Evolutionary conservation across 2,113 vertebrate species (phyloP).

Genomic region (Lophotis ruficrista): DNA sequence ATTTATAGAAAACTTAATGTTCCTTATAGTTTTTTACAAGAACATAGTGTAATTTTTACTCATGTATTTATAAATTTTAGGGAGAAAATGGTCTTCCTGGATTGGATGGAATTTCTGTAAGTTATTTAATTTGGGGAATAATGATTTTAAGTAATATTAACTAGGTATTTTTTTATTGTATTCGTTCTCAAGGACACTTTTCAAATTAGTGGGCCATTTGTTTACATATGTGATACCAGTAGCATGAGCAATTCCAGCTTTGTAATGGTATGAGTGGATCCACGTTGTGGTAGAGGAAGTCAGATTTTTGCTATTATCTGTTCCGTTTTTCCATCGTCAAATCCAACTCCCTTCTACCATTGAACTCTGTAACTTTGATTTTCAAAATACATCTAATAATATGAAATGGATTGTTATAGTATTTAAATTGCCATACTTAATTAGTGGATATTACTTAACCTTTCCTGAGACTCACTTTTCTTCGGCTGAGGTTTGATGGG

Average conservation of each 20-base stretch:
- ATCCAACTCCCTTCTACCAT: neutral
- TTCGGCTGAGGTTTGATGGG: neutral
- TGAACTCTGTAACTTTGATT: neutral
- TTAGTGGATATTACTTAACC: neutral
- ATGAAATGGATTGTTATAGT: neutral
- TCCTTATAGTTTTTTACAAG: neutral
- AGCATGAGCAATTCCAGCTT: neutral
- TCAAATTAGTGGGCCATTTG: neutral
- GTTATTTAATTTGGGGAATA: slow-evolving; percentile 42
- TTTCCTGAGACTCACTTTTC: neutral
- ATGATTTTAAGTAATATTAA: neutral
- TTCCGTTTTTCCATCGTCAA: neutral
- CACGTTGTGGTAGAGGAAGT: neutral
- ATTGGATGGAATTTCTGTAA: slow-evolving; percentile 81
- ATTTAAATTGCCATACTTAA: neutral
- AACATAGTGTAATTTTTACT: neutral
- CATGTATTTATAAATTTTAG: slow-evolving; percentile 70
- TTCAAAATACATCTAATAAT: neutral
- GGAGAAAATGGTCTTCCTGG: slow-evolving; percentile 81
- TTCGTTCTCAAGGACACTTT: neutral
- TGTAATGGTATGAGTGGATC: neutral
- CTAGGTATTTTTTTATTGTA: neutral
- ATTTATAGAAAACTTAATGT: neutral
- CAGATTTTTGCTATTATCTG: neutral
- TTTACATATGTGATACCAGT: neutral